A percentile compares a stretch with the other conserved stretches of the same genome.
Conservation (phyloP, 2,113 vertebrate genomes). For the Nothobranchius furzeri region DNA sequence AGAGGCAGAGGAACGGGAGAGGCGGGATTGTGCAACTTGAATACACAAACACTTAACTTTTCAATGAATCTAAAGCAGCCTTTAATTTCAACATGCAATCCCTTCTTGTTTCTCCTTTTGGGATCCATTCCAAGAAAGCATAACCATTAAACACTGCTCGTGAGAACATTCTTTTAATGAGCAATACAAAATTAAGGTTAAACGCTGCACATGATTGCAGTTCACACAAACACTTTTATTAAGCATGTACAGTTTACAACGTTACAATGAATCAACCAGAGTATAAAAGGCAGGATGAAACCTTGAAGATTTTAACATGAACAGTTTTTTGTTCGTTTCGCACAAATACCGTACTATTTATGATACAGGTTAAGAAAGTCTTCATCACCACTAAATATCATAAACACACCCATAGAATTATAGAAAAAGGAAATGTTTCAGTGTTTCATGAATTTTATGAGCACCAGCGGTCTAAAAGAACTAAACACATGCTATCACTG, state of each 20-base stretch:
- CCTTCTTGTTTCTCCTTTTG: constrained; percentile 44
- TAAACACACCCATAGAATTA: no score
- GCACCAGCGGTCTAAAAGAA: constrained; percentile 19
- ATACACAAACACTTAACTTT: constrained; percentile 67
- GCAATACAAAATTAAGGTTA: constrained; percentile 36
- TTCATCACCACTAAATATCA: no score
- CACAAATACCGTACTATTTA: constrained; percentile 51
- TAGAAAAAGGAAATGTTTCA: background rate
- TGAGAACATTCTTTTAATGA: constrained; percentile 48
- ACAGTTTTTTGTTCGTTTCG: constrained; percentile 44
- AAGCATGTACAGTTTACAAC: constrained; percentile 55
- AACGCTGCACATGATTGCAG: constrained; percentile 50
- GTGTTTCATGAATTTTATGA: constrained; percentile 7
- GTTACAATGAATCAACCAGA: constrained; percentile 59
- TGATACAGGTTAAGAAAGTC: constrained; percentile 19
- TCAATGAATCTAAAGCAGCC: constrained; percentile 57
- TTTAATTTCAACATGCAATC: constrained; percentile 59
- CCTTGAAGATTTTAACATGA: constrained; percentile 51
- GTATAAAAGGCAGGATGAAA: constrained; percentile 64
- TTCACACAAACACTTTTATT: constrained; percentile 71
- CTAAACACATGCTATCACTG: constrained; percentile 34
- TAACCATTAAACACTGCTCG: constrained; percentile 48
- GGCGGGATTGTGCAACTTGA: constrained; percentile 70
- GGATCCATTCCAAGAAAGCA: constrained; percentile 49
- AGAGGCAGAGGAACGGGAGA: constrained; percentile 67